These are phyloP conservation scores for Apamea crenata DNA, from an alignment of 2,888 invertebrate species.

Conservation along the genomic window DNA sequence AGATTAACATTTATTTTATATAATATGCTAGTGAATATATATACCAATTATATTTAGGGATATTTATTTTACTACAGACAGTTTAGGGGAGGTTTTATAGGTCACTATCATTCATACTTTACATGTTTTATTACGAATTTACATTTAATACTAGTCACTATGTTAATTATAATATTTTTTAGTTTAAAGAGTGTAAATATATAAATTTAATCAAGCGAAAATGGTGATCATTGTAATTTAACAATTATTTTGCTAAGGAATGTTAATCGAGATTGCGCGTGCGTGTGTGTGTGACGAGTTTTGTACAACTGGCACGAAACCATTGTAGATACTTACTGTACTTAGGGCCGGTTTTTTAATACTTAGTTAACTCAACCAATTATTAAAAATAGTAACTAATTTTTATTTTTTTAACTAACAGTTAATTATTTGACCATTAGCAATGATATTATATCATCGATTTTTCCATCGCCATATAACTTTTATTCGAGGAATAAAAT, in stretches of 20 bases:
- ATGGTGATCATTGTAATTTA: slow-evolving; percentile 71
- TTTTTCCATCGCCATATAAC: too few relatives aligned
- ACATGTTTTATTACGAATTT: slow-evolving; percentile 82
- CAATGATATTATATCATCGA: too few relatives aligned
- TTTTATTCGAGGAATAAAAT: too few relatives aligned
- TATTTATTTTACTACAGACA: slow-evolving; percentile 76
- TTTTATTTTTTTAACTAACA: too few relatives aligned
- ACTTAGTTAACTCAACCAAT: too few relatives aligned
- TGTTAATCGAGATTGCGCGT: slow-evolving; percentile 70
- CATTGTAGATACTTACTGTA: slow-evolving; percentile 71
- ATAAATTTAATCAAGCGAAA: slow-evolving; percentile 68
- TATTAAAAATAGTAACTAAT: too few relatives aligned
- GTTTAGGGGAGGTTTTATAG: slow-evolving; percentile 67
- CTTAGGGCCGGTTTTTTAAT: background rate
- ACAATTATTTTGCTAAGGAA: slow-evolving; percentile 71
- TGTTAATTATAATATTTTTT: slow-evolving; percentile 69
- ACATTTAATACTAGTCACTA: slow-evolving; percentile 77
- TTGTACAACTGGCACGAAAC: slow-evolving; percentile 70
- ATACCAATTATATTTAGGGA: slow-evolving; percentile 65
- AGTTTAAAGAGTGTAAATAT: slow-evolving; percentile 71
- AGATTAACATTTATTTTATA: slow-evolving; percentile 80
- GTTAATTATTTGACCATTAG: too few relatives aligned
- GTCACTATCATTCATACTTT: slow-evolving; percentile 68
- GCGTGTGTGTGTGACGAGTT: slow-evolving; percentile 60
- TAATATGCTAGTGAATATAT: slow-evolving; percentile 64